phyloP scores from a whole-genome alignment of 2,888 invertebrate species.

The Hofmannophila pseudospretella region DNA sequence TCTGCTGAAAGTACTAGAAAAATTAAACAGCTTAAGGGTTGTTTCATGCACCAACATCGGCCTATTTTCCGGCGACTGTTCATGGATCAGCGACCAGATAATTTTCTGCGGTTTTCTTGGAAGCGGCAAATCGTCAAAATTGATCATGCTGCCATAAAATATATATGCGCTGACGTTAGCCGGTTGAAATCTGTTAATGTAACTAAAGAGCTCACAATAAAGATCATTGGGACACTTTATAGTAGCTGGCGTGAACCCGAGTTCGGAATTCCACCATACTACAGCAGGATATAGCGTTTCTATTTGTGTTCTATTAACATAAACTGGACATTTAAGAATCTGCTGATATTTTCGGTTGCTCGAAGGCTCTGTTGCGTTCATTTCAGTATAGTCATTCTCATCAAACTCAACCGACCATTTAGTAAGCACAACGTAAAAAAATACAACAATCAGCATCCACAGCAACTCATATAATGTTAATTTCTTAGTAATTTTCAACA shows the following conservation, averaged over 20 bases:
- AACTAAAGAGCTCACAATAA: constrained; percentile 59
- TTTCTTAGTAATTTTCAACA: too few species aligned
- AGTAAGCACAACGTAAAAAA: too few species aligned
- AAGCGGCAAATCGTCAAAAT: constrained; percentile 81
- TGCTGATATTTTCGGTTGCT: too few species aligned
- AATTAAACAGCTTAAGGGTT: constrained; percentile 84
- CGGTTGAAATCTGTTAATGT: not conserved
- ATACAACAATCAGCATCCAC: not conserved
- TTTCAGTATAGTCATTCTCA: not conserved
- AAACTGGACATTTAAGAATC: not conserved
- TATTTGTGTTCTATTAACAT: not conserved
- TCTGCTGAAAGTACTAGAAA: constrained; percentile 87
- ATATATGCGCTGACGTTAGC: constrained; percentile 79
- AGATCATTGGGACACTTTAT: constrained; percentile 37
- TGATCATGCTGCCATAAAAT: constrained; percentile 87
- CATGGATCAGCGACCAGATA: constrained; percentile 88
- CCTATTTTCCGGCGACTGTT: constrained; percentile 93
- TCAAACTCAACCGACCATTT: too few species aligned
- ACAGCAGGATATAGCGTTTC: constrained; percentile 39
- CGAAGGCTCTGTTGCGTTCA: not conserved
- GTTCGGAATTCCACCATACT: constrained; percentile 63
- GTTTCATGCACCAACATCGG: constrained; percentile 78
- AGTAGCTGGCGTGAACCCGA: constrained; percentile 40
- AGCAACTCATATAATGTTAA: too few species aligned
- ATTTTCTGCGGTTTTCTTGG: constrained; percentile 73